Evolutionary conservation across 2,797 vertebrate genomes (phyloP).

Genomic region (Lemur catta): DNA sequence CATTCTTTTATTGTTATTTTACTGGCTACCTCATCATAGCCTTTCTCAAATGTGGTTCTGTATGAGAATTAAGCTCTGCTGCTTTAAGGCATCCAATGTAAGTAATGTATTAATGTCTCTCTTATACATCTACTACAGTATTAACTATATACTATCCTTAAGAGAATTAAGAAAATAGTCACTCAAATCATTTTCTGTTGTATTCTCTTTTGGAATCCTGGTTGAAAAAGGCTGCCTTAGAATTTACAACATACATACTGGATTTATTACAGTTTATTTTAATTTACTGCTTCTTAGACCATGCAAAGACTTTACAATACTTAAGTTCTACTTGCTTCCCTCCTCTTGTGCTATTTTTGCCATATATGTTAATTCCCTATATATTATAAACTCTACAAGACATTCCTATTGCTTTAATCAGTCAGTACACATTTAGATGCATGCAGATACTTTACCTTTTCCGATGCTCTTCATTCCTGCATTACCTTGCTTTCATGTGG

Average conservation of each 20-base stretch:
- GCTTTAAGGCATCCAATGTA: neutral
- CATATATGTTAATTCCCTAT: neutral
- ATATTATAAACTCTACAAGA: neutral
- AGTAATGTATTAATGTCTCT: neutral
- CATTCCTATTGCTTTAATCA: neutral
- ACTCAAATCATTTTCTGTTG: neutral
- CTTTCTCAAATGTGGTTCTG: slow-evolving; percentile 28
- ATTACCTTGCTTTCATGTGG: neutral
- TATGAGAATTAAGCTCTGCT: neutral
- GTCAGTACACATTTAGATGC: neutral
- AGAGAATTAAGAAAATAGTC: slow-evolving; percentile 27
- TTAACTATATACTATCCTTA: neutral
- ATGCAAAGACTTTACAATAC: neutral
- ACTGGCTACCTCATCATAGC: neutral
- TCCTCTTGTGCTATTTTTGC: slow-evolving; percentile 16
- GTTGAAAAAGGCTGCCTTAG: neutral
- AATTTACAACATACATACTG: neutral
- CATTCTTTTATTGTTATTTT: neutral
- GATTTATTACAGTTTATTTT: neutral
- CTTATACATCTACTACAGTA: neutral
- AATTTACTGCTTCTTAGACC: neutral
- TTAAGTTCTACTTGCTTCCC: neutral
- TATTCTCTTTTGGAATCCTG: neutral
- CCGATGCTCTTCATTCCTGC: neutral
- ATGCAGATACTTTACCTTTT: neutral